Conservation (phyloP, 2,797 vertebrate species). For the Microcaecilia unicolor region DNA sequence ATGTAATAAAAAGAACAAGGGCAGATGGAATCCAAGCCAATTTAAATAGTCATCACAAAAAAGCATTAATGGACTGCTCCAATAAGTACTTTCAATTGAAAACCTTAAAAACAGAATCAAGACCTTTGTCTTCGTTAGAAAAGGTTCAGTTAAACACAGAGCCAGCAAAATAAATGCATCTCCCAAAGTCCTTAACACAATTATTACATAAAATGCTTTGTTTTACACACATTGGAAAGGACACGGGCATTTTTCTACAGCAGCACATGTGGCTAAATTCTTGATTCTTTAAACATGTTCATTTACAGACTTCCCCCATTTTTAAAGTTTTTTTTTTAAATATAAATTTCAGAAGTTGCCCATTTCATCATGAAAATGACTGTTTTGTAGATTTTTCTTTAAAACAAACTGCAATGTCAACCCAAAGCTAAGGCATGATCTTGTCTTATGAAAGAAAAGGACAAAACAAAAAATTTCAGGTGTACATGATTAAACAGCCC, state of each 20-base stretch:
- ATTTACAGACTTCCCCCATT: constrained; percentile 26
- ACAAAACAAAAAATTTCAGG: constrained; percentile 43
- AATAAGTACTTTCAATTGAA: constrained; percentile 53
- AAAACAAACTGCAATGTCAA: constrained; percentile 13
- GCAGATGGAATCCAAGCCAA: constrained; percentile 65
- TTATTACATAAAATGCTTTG: constrained; percentile 37
- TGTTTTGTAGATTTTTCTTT: constrained; percentile 36
- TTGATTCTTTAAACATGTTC: constrained; percentile 35
- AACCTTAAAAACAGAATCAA: constrained; percentile 49
- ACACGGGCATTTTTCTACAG: constrained; percentile 37
- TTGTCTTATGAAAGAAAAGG: constrained; percentile 47
- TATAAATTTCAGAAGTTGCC: constrained; percentile 34
- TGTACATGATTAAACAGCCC: constrained; percentile 42
- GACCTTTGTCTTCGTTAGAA: constrained; percentile 38
- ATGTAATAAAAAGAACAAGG: constrained; percentile 73
- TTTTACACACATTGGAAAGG: constrained; percentile 27
- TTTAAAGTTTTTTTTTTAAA: constrained; percentile 35
- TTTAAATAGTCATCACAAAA: constrained; percentile 72
- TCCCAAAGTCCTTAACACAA: constrained; percentile 25
- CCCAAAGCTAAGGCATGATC: constrained; percentile 48
- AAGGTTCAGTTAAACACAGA: constrained; percentile 36
- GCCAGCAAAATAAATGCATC: constrained; percentile 35
- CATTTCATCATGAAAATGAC: constrained; percentile 27
- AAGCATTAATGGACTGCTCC: constrained; percentile 65
- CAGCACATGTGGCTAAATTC: constrained; percentile 45